These are phyloP conservation scores for Ostrea denselamellosa DNA, from an alignment of 1,140 invertebrate species.

Conservation along the genomic window DNA sequence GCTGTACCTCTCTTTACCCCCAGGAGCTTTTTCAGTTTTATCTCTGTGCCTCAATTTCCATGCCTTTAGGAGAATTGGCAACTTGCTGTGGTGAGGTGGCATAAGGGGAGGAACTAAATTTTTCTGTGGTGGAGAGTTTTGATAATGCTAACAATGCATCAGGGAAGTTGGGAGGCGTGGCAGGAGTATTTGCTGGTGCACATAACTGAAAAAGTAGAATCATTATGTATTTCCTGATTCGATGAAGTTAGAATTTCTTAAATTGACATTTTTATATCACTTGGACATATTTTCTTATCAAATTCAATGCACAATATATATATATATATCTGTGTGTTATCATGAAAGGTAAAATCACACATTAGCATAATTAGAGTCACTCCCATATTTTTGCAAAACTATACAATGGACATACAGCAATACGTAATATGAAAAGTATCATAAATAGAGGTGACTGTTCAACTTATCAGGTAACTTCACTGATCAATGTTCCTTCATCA, in stretches of 20 bases:
- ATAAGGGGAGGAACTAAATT: slow-evolving; percentile 69
- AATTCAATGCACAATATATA: no score
- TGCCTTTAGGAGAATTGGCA: slow-evolving; percentile 73
- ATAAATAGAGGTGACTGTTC: no score
- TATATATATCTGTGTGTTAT: no score
- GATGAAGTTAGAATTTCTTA: not conserved
- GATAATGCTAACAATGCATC: slow-evolving; percentile 74
- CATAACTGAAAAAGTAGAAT: slow-evolving; percentile 70
- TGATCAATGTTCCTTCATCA: no score
- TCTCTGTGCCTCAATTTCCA: slow-evolving; percentile 73
- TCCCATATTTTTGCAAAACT: no score
- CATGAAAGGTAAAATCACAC: no score
- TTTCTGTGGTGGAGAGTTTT: slow-evolving; percentile 75
- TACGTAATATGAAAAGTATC: no score
- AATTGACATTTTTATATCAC: no score
- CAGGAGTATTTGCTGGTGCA: slow-evolving; percentile 76
- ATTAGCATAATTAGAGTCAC: no score
- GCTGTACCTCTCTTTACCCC: not conserved
- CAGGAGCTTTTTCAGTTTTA: slow-evolving; percentile 50
- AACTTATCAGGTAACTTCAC: no score
- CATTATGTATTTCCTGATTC: not conserved
- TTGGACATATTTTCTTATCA: no score
- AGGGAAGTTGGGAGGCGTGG: slow-evolving; percentile 76
- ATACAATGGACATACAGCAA: no score
- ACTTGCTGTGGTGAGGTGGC: slow-evolving; percentile 69